phyloP scores from a whole-genome alignment of 2,797 vertebrate genomes.

The Falco novaeseelandiae region DNA sequence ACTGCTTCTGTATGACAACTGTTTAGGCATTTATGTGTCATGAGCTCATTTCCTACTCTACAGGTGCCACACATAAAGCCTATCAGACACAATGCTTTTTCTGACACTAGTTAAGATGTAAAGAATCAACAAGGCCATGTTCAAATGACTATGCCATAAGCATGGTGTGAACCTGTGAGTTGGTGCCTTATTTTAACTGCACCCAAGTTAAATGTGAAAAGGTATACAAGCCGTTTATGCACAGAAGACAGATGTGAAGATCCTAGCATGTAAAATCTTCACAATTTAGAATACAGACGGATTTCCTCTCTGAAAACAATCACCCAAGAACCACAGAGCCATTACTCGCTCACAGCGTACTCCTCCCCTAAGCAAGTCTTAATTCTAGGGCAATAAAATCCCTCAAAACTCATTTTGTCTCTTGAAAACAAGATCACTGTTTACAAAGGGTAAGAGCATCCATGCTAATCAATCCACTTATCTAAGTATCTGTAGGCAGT shows the following conservation, averaged over 20 bases:
- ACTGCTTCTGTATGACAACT: not conserved
- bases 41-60: slow-evolving; percentile 52
- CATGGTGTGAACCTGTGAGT: not conserved
- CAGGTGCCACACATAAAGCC: slow-evolving; percentile 29
- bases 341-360: not conserved
- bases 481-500: not conserved
- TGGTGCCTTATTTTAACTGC: not conserved
- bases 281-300: not conserved
- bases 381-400: not conserved
- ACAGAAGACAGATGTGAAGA: not conserved
- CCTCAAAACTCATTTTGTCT: not conserved
- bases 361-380: not conserved
- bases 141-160: not conserved
- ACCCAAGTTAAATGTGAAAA: not conserved
- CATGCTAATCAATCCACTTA: not conserved
- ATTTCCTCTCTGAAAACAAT: not conserved
- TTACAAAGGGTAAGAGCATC: not conserved
- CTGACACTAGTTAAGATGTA: not conserved
- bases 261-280: not conserved
- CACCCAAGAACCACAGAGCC: not conserved
- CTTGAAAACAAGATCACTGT: not conserved
- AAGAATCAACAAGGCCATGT: not conserved
- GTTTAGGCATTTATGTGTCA: not conserved
- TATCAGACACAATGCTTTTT: not conserved
- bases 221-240: not conserved